phyloP scores from a whole-genome alignment of 2,888 invertebrate species.

The Eupithecia tripunctaria region DNA sequence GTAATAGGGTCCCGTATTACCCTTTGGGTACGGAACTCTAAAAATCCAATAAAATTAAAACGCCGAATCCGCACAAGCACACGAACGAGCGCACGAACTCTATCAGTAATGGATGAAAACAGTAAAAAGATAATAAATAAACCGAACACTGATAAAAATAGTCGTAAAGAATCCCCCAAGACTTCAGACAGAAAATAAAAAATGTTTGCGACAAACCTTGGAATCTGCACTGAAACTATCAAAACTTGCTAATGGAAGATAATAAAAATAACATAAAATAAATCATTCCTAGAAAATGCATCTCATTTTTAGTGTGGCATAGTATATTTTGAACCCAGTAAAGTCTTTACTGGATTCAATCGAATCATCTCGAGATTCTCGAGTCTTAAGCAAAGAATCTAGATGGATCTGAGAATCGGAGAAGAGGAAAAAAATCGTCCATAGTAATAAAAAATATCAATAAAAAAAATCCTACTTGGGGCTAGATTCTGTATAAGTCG shows the following conservation, averaged over 20 bases:
- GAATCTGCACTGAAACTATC: constrained; percentile 25
- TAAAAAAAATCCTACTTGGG: background rate
- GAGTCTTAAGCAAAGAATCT: too few relatives aligned
- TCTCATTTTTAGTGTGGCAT: constrained; percentile 11
- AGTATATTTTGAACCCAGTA: constrained; percentile 13
- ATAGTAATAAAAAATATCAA: too few relatives aligned
- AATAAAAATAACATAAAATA: constrained; percentile 53
- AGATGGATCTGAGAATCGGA: too few relatives aligned
- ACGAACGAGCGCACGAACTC: too few relatives aligned
- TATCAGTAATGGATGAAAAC: background rate
- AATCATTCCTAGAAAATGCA: constrained; percentile 46
- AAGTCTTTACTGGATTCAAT: too few relatives aligned
- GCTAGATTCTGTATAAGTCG: background rate
- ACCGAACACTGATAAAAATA: constrained; percentile 1
- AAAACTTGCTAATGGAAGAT: constrained; percentile 46
- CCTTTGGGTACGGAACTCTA: too few relatives aligned
- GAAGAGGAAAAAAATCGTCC: too few relatives aligned
- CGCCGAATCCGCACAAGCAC: too few relatives aligned
- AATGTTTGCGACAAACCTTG: constrained; percentile 6
- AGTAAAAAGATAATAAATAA: constrained; percentile 10
- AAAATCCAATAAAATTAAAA: constrained; percentile 10
- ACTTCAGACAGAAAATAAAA: constrained; percentile 1
- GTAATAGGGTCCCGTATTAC: too few relatives aligned
- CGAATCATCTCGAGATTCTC: too few relatives aligned
- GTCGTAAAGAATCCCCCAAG: background rate